Conservation (phyloP, 2,888 invertebrate genomes). For the Tipula helvola region DNA sequence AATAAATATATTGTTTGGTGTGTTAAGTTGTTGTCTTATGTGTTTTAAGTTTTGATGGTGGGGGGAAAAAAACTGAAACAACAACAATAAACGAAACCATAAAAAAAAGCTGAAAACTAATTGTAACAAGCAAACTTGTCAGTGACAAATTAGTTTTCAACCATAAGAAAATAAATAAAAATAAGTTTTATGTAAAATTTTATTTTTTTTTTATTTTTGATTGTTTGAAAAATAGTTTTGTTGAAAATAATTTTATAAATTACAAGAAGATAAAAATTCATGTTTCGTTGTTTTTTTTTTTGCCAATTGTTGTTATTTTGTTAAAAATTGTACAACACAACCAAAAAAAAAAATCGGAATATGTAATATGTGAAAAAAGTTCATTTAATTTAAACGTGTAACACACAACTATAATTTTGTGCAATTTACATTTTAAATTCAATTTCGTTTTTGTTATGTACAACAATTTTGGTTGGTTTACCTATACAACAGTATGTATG, state of each 20-base stretch:
- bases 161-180: neutral
- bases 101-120: neutral
- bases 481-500: neutral
- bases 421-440: neutral
- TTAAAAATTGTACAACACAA: neutral
- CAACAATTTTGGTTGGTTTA: neutral
- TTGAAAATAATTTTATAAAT: neutral
- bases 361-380: neutral
- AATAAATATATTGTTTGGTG: neutral
- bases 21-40: neutral
- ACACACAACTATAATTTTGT: neutral
- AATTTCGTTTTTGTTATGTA: neutral
- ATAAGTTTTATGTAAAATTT: neutral
- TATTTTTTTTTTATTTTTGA: neutral
- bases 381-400: neutral
- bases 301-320: neutral
- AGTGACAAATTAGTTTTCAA: constrained; percentile 9
- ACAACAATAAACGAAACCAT: neutral
- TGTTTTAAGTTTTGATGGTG: neutral
- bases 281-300: neutral
- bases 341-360: neutral
- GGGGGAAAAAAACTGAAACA: neutral
- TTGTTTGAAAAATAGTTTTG: constrained; percentile 10
- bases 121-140: neutral
- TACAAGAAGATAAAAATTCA: neutral